These are phyloP conservation scores for Euura lappo DNA, from an alignment of 1,140 invertebrate genomes.

Conservation along the genomic window DNA sequence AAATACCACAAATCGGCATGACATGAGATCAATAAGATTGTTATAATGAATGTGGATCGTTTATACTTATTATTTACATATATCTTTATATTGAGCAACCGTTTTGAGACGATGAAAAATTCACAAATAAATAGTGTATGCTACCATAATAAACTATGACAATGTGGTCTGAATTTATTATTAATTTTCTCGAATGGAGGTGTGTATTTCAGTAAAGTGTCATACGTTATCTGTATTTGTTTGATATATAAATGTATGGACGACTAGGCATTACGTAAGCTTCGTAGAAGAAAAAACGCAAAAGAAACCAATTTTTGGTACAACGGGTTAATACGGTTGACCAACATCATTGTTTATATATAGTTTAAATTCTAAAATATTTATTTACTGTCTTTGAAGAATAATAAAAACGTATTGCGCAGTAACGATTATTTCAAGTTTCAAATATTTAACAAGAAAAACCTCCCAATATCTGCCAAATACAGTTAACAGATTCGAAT, in stretches of 20 bases:
- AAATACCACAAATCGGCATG: not conserved
- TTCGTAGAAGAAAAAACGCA: not conserved
- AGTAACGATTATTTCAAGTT: not conserved
- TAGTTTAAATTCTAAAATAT: not conserved
- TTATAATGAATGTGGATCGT: too few relatives aligned
- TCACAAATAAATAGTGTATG: too few relatives aligned
- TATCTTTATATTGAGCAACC: too few relatives aligned
- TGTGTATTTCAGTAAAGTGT: not conserved
- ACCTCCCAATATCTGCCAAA: not conserved
- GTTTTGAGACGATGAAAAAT: too few relatives aligned
- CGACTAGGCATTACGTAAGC: not conserved
- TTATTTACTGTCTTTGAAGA: not conserved
- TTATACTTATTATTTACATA: too few relatives aligned
- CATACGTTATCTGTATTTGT: not conserved
- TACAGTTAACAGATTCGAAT: not conserved
- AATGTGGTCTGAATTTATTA: too few relatives aligned
- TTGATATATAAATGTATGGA: not conserved
- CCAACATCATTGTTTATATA: not conserved
- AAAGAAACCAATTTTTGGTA: not conserved
- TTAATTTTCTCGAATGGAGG: too few relatives aligned
- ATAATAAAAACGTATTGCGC: not conserved
- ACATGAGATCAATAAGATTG: too few relatives aligned
- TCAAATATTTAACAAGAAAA: not conserved
- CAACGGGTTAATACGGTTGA: constrained; percentile 1
- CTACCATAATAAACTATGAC: too few relatives aligned